Evolutionary conservation across 2,797 vertebrate genomes (phyloP), one percentile per base, ranked within the genome.

Genomic region (Eurystomus glaucurus): DNA sequence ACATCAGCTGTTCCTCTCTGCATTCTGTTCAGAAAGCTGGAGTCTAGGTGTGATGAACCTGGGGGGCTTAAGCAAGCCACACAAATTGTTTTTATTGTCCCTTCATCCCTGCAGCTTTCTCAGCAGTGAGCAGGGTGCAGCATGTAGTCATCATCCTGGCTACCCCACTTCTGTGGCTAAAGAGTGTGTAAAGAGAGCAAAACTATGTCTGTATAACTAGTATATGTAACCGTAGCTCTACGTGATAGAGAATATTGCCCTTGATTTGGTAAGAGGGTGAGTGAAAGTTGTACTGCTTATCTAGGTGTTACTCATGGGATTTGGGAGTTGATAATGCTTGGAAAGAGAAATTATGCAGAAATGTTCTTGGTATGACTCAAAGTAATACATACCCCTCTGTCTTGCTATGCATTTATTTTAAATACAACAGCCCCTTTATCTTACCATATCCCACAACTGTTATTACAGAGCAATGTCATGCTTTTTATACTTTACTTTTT

Each of bases 401-500:
- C 43, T 77, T 84, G 46, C 28, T 74, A 10, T 61, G 4, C 74
- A 22, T 83, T 87, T 84, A 68, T 78, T 82, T 87, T 64, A 54
- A 85, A 25, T 26, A 68, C 41, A 83, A 57, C 21, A 71, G n/a
- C 10, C 14, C 29, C 41, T 91, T 87, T 81, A 90, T 81, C 69
- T 78, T 76, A 6, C 33, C 2, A 1, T 69, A 90, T 90, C 62
- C 62, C 46, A 16, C 22, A 54, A 43, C 48, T 28, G 22, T 82
- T 81, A 62, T 79, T 92, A 61, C 26, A 84, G 88, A 86, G 29
- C 65, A 55, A 10, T 61, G 39, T 71, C 2, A 3, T 50, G 48
- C 35, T 82, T 23, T 75, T 78, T 94, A 89, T 75, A 70, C 31
- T 71, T 91, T 51, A 18, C 35, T 43, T 86, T 78, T 54, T 76